Conservation (phyloP, 2,888 invertebrate species). For the Limnephilus auricula region DNA sequence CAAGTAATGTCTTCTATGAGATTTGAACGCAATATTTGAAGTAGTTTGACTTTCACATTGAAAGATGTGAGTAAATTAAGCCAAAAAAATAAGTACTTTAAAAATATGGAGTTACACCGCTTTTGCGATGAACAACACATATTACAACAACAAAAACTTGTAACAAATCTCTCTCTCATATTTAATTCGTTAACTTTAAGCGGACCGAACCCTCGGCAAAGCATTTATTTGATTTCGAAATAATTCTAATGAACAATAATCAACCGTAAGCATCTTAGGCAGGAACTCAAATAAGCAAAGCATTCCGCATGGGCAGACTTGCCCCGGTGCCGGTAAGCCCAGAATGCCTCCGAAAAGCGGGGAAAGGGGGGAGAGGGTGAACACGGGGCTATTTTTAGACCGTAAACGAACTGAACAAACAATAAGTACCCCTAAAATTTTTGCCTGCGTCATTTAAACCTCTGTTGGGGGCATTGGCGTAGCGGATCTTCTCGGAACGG, state of each 20-base stretch:
- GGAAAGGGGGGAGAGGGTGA: background rate
- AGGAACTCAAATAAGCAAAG: background rate
- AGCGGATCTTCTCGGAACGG: background rate
- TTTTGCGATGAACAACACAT: too few species aligned
- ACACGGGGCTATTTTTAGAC: background rate
- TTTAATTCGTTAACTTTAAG: background rate
- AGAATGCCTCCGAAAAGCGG: background rate
- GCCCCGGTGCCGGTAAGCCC: background rate
- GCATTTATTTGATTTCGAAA: background rate
- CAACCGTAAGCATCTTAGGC: background rate
- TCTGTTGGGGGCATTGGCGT: background rate
- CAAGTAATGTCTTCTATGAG: too few species aligned
- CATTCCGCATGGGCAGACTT: background rate
- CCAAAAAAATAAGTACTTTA: too few species aligned
- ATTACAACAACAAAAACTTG: too few species aligned
- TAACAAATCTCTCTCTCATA: background rate
- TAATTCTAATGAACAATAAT: conserved; percentile 2
- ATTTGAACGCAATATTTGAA: too few species aligned
- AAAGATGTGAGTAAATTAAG: too few species aligned
- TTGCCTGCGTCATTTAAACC: background rate
- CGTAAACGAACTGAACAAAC: background rate
- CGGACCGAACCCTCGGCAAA: background rate
- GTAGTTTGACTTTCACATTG: too few species aligned
- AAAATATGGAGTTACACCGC: too few species aligned
- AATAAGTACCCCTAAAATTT: background rate